These are phyloP conservation scores for Podarcis siculus DNA, from an alignment of 2,797 vertebrate species.

Conservation along the genomic window DNA sequence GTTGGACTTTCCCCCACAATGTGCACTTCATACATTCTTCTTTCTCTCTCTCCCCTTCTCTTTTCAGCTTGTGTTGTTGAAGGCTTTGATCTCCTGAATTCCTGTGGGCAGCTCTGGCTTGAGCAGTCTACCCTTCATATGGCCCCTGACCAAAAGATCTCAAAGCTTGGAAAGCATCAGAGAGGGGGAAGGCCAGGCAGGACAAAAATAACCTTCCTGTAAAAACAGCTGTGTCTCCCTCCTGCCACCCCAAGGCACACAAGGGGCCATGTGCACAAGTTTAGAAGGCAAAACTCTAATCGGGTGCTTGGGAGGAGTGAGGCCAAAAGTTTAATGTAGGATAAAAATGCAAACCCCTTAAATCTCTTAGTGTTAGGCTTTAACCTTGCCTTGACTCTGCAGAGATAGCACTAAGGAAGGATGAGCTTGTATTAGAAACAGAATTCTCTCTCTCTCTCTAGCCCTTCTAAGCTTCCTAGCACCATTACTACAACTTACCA, in stretches of 20 bases:
- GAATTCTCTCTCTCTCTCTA: conserved; percentile 70
- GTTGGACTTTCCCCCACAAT: not conserved
- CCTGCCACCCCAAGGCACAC: not conserved
- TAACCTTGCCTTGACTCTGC: conserved; percentile 71
- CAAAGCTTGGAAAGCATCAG: conserved; percentile 20
- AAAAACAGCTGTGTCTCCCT: conserved; percentile 49
- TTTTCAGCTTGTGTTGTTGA: not conserved
- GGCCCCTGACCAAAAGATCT: conserved; percentile 32
- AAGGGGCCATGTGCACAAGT: conserved; percentile 41
- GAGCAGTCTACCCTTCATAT: conserved; percentile 25
- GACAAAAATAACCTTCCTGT: conserved; percentile 43
- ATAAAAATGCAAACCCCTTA: conserved; percentile 69
- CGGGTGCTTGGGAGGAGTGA: conserved; percentile 47
- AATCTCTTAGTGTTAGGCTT: conserved; percentile 70
- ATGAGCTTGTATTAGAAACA: conserved; percentile 76
- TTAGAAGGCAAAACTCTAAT: conserved; percentile 63
- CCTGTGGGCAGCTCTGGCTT: conserved; percentile 32
- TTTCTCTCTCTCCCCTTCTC: not conserved
- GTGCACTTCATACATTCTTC: not conserved
- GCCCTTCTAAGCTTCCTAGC: conserved; percentile 12
- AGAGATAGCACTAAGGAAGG: conserved; percentile 65
- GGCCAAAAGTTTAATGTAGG: conserved; percentile 71
- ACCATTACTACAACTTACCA: conserved; percentile 11
- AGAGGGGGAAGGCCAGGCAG: conserved; percentile 20
- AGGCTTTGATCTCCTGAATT: conserved; percentile 47